Percentiles rank a stretch among this genome's conserved stretches.
phyloP scores from a whole-genome alignment of 2,113 vertebrate genomes.

The Hydropotes inermis region DNA sequence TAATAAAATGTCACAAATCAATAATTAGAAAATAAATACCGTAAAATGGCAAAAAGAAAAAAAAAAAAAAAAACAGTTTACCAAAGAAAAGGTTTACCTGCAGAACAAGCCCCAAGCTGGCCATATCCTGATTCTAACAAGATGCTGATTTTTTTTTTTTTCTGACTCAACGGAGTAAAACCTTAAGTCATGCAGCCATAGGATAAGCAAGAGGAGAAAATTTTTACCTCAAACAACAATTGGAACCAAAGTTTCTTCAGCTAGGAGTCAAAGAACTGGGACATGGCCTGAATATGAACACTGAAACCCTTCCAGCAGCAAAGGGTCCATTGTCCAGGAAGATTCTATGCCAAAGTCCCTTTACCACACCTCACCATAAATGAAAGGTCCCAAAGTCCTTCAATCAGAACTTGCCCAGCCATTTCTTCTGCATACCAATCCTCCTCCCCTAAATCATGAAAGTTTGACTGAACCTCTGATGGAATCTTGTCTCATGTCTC shows the following conservation, averaged over 20 bases:
- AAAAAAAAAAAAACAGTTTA: not conserved
- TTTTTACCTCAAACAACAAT: not conserved
- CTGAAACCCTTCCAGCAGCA: not conserved
- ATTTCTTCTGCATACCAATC: not conserved
- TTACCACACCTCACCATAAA: not conserved
- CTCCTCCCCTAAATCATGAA: not conserved
- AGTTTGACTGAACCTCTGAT: not conserved
- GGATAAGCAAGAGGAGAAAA: not conserved
- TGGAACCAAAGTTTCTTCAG: not conserved
- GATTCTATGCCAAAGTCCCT: not conserved
- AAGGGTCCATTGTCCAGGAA: not conserved
- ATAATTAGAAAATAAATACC: not conserved
- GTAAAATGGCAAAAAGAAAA: not conserved
- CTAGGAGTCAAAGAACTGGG: not conserved
- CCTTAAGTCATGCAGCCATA: not conserved
- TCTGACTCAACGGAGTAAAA: not conserved
- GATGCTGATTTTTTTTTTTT: not conserved
- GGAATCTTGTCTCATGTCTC: not conserved
- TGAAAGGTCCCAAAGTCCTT: not conserved
- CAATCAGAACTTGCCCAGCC: not conserved
- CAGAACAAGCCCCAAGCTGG: not conserved
- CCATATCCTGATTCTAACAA: not conserved
- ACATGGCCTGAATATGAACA: not conserved
- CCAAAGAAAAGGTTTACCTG: not conserved
- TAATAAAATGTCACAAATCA: not conserved